Evolutionary conservation across 92 coral and sea anemone species (phyloP).

Genomic region (Zoanthus sansibaricus): DNA sequence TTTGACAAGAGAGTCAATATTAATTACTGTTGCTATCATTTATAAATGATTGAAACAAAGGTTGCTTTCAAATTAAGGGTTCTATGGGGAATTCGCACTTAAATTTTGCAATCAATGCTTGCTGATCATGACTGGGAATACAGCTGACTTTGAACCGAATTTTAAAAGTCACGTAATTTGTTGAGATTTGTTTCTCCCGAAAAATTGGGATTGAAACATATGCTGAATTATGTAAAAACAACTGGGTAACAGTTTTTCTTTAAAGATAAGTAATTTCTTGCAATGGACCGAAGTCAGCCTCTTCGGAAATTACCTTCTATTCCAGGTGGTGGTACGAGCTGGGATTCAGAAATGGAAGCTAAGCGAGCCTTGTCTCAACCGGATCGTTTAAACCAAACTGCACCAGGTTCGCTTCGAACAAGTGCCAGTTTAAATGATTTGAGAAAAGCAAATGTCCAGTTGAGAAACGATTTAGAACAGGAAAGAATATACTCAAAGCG

Average conservation of each 20-base stretch:
- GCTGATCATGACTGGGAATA: not conserved
- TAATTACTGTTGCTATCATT: slow-evolving; percentile 21
- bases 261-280: slow-evolving; percentile 20
- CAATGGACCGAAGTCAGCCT: slow-evolving; percentile 82
- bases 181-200: slow-evolving; percentile 15
- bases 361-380: slow-evolving; percentile 79
- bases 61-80: not conserved
- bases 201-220: not conserved
- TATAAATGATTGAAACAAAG: slow-evolving; percentile 25
- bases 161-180: not conserved
- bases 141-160: not conserved
- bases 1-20: slow-evolving; percentile 23
- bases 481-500: slow-evolving; percentile 80
- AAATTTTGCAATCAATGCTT: not conserved
- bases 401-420: slow-evolving; percentile 50
- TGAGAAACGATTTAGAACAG: slow-evolving; percentile 86
- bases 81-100: slow-evolving; percentile 7
- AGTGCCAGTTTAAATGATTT: slow-evolving; percentile 70
- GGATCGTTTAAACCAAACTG: slow-evolving; percentile 60
- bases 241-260: slow-evolving; percentile 22
- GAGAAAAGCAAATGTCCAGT: slow-evolving; percentile 77
- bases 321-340: slow-evolving; percentile 18
- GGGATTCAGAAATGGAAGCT: slow-evolving; percentile 55
- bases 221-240: slow-evolving; percentile 7
- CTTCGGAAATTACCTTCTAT: slow-evolving; percentile 67